Conservation (phyloP, 92 coral and sea anemone genomes). For the Anthopleura xanthogrammica region DNA sequence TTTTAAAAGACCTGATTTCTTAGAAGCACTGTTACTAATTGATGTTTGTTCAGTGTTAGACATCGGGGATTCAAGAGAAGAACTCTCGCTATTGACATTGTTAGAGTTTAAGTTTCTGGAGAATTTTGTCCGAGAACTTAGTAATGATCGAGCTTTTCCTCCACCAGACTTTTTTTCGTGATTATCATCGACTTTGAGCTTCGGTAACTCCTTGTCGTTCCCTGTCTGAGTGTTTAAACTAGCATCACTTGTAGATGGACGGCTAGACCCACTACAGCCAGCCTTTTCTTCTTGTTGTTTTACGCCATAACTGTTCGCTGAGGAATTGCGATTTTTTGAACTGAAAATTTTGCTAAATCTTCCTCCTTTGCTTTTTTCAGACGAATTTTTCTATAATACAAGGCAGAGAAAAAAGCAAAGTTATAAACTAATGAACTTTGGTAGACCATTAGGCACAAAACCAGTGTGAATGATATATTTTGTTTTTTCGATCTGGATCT, state of each 20-base stretch:
- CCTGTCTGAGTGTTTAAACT: not conserved
- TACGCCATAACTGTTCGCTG: constrained; percentile 31
- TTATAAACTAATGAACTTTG: not conserved
- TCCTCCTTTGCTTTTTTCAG: constrained; percentile 67
- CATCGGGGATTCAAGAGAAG: constrained; percentile 7
- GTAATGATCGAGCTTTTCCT: constrained; percentile 23
- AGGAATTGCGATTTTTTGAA: constrained; percentile 58
- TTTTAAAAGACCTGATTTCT: constrained; percentile 50
- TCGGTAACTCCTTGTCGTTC: constrained; percentile 26
- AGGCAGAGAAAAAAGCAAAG: not conserved
- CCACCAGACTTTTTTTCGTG: constrained; percentile 19
- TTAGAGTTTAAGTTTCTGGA: constrained; percentile 68
- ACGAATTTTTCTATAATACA: constrained; percentile 48
- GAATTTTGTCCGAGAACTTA: constrained; percentile 63
- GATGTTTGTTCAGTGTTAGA: constrained; percentile 28
- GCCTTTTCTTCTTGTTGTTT: constrained; percentile 20
- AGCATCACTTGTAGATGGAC: constrained; percentile 27
- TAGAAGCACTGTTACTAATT: constrained; percentile 25
- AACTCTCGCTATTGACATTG: constrained; percentile 36
- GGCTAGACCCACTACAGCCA: not conserved
- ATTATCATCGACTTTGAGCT: constrained; percentile 26
- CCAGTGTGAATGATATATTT: not conserved
- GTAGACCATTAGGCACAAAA: not conserved
- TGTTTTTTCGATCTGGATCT: not conserved
- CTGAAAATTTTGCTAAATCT: constrained; percentile 73